Evolutionary conservation across 2,888 invertebrate species (phyloP), one percentile per base, ranked within the genome.

Genomic region (Marronus borbonicus): DNA sequence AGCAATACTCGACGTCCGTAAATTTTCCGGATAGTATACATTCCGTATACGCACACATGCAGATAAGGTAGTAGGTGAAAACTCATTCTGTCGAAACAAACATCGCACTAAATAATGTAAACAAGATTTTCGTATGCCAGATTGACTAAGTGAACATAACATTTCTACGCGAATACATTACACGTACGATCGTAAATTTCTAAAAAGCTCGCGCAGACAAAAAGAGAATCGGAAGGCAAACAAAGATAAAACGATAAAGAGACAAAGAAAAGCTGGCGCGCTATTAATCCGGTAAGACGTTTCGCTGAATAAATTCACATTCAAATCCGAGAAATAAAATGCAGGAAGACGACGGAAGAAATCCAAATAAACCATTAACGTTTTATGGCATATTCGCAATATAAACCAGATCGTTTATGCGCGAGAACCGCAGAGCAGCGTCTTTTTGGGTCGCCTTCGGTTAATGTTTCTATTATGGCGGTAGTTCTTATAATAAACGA

Each of bases 281-380:
- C 72, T 74, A 72, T 72, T 78, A 78, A 78, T 78, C 77, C 65
- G 77, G 64, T 72, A 72, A 78, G 72, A 72, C 74, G 77, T 78
- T 78, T 78, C 72, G 64, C 77, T 65, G 77, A 72, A 78, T 78
- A 78, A 78, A 78, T 78, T 78, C 77, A 39, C 74, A 72, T 78
- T 72, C 72, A 78, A 78, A 72, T 78, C 65, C 31, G 28, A 65
- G 65, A 24, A 66, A 66, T 76, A 76, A 66, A 65, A 66, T 76
- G 65, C 76, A 52, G 60, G 62, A 49, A 66, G 49, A 69, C 69
- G 44, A 49, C 44, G 49, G 70, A 50, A 49, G 77, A 72, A 77
- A 77, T 52, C 70, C 72, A 77, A 65, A 77, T 72, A 77, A 77
- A 77, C 77, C 77, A 64, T 77, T 72, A 77, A 64, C 64, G 55